Evolutionary conservation across 2,888 invertebrate species (phyloP), one percentile per base, ranked within the genome.

Genomic region (Neoaliturus tenellus): DNA sequence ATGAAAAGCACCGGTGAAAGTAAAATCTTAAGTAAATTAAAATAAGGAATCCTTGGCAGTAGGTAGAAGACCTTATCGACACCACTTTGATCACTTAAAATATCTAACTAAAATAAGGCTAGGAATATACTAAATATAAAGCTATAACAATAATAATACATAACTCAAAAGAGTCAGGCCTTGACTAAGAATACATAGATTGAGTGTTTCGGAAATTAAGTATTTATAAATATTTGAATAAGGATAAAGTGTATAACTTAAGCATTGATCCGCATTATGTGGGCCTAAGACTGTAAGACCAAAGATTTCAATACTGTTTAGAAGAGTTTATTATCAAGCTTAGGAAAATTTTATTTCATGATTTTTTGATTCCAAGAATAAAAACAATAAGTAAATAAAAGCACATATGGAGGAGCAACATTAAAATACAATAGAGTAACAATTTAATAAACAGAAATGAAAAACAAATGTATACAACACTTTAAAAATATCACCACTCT

Each of bases 1-100:
- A 51, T 44, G 44, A 82, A 51, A 82, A 82, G 82, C 82, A 82
- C 82, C 82, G 73, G 73, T 73, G 73, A 35, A 81, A 51, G 48
- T 33, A 81, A 28, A 81, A 44, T 48, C 33, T 17, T 35, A 33
- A 48, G 33, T 35, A 81, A 75, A 75, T 39, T 20, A 39, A 75
- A 75, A 71, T 35, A 71, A 67, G 35, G 31, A 71, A 71, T 71
- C 39, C 41, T 39, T 39, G 80, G 20, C 39, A 58, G 20, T 58
- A 58, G 1, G 28, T 62, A 62, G 25, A 62, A 80, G 17, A 35
- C 31, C 23, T 6, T 58, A 80, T 58, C 20, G 8, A 28, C 14
- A 62, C 58, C 28, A 25, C 55, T 78, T 80, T 55, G 51, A 80
- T 80, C 51, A 20, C 58, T 58, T 80, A 58, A 55, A 33, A 80